These are phyloP conservation scores for Augiades crinisus DNA, from an alignment of 2,888 invertebrate species.

Conservation along the genomic window DNA sequence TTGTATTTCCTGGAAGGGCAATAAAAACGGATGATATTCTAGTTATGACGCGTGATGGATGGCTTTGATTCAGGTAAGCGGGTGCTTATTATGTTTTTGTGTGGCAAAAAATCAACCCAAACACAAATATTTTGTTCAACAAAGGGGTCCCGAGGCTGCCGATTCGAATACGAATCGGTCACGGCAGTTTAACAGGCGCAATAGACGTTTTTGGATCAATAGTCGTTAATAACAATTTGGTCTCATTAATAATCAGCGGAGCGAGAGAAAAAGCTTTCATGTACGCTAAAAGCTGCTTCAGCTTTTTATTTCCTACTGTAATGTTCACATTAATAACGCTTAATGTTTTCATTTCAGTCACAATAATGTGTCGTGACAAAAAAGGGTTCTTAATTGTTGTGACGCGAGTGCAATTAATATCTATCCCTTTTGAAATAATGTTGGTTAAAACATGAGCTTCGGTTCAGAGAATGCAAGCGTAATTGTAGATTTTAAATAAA, in stretches of 20 bases:
- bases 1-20: slow-evolving; percentile 53
- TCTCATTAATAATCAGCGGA: slow-evolving; percentile 72
- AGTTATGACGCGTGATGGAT: slow-evolving; percentile 74
- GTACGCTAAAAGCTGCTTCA: slow-evolving; percentile 43
- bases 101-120: slow-evolving; percentile 62
- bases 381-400: slow-evolving; percentile 38
- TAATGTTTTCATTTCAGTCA: slow-evolving; percentile 59
- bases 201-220: slow-evolving; percentile 67
- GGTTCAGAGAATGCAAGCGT: background rate
- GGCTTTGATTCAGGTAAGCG: slow-evolving; percentile 64
- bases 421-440: slow-evolving; percentile 5
- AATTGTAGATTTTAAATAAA: background rate
- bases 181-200: slow-evolving; percentile 77
- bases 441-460: background rate
- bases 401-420: slow-evolving; percentile 37
- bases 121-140: slow-evolving; percentile 71
- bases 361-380: slow-evolving; percentile 40
- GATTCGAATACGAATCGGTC: slow-evolving; percentile 71
- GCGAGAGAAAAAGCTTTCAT: slow-evolving; percentile 62
- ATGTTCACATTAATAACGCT: slow-evolving; percentile 57
- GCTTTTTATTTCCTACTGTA: slow-evolving; percentile 53
- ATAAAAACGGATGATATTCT: slow-evolving; percentile 63
- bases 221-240: slow-evolving; percentile 71
- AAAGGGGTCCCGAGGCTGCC: slow-evolving; percentile 52
- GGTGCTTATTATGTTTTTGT: slow-evolving; percentile 54